Evolutionary conservation across 2,797 vertebrate species (phyloP).

Genomic region (Lindbergichthys nudifrons): DNA sequence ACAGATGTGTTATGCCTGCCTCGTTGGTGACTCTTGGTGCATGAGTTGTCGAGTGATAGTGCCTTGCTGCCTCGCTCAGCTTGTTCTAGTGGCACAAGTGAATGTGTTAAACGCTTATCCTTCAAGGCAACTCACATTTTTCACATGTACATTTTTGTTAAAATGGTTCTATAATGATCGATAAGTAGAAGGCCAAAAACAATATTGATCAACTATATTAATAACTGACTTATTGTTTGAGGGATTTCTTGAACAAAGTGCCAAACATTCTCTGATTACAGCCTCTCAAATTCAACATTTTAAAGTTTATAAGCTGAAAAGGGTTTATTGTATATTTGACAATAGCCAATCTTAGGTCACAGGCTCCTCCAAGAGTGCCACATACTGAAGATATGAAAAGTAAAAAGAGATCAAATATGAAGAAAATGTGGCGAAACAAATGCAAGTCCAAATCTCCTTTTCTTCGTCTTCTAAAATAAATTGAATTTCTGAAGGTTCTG

Average conservation of each 20-base stretch:
- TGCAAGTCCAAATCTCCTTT: background rate
- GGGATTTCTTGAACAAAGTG: no score
- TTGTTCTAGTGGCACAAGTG: conserved; percentile 23
- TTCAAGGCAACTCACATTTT: conserved; percentile 15
- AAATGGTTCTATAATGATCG: background rate
- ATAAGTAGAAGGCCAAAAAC: background rate
- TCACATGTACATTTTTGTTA: background rate
- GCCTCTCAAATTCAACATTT: background rate
- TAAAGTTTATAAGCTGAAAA: no score
- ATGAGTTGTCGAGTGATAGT: conserved; percentile 29
- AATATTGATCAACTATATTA: background rate
- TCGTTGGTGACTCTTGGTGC: conserved; percentile 27
- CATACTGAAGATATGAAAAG: no score
- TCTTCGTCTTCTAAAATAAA: background rate
- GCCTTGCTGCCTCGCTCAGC: conserved; percentile 27
- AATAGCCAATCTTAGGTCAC: no score
- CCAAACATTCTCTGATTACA: background rate
- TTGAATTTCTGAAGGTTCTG: background rate
- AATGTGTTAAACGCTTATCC: conserved; percentile 10
- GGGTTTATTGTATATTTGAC: no score
- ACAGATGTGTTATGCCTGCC: conserved; percentile 37
- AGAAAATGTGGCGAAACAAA: no score
- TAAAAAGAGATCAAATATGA: no score
- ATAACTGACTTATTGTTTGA: background rate
- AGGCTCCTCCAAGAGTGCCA: no score